Evolutionary conservation across 2,113 vertebrate species (phyloP).

Genomic region (Mobula birostris): DNA sequence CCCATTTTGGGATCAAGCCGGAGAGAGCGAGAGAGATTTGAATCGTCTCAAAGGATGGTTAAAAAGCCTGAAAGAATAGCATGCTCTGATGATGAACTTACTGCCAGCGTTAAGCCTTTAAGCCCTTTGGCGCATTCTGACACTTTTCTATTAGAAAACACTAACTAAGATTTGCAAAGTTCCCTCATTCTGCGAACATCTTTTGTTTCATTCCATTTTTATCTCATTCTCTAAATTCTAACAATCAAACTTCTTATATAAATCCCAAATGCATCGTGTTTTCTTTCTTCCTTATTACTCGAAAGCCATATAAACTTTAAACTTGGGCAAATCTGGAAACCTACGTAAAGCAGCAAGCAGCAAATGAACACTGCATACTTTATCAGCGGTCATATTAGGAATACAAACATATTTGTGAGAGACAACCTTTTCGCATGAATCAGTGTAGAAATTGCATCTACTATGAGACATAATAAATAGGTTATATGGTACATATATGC

Average conservation of each 20-base stretch:
- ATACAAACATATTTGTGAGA: not conserved
- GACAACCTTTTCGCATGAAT: conserved; percentile 28
- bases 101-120: conserved; percentile 36
- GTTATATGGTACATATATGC: too few species aligned
- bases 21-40: not conserved
- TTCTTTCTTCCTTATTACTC: not conserved
- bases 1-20: conserved; percentile 21
- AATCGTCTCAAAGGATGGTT: conserved; percentile 38
- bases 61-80: conserved; percentile 37
- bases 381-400: not conserved
- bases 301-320: not conserved
- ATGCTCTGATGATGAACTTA: conserved; percentile 35
- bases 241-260: not conserved
- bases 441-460: conserved; percentile 30
- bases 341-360: not conserved
- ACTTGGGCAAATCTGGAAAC: not conserved
- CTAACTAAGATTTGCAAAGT: conserved; percentile 34
- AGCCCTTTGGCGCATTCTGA: conserved; percentile 33
- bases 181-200: conserved; percentile 3
- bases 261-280: not conserved
- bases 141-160: conserved; percentile 28
- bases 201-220: not conserved
- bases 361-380: not conserved
- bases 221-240: not conserved
- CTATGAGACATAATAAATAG: conserved; percentile 10